These are phyloP conservation scores for Cataglyphis hispanica DNA, from an alignment of 1,140 invertebrate species.

Conservation along the genomic window DNA sequence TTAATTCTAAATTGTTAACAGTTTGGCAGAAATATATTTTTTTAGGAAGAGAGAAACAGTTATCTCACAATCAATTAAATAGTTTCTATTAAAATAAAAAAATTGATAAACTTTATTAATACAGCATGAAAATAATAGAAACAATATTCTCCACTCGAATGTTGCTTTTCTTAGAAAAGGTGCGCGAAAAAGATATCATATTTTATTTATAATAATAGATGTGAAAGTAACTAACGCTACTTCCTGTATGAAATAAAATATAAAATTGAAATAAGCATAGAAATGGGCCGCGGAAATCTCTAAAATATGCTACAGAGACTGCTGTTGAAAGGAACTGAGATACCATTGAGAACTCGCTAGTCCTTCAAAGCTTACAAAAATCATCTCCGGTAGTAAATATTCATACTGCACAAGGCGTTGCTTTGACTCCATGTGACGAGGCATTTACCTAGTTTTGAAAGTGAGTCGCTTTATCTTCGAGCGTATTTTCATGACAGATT, in stretches of 20 bases:
- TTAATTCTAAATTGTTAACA: slow-evolving; percentile 2
- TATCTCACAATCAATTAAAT: neutral
- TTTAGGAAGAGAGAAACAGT: neutral
- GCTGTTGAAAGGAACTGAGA: slow-evolving; percentile 43
- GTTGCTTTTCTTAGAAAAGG: neutral
- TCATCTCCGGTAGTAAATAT: slow-evolving; percentile 54
- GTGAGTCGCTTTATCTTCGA: slow-evolving; percentile 58
- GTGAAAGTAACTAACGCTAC: slow-evolving; percentile 6
- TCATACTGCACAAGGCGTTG: slow-evolving; percentile 46
- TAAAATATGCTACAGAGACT: slow-evolving; percentile 11
- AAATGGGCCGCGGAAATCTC: slow-evolving; percentile 37
- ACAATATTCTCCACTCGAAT: neutral
- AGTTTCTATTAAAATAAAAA: neutral
- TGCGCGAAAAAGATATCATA: neutral
- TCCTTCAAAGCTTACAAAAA: slow-evolving; percentile 41
- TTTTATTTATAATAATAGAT: slow-evolving; percentile 20
- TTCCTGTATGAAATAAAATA: slow-evolving; percentile 20
- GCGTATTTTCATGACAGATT: slow-evolving; percentile 53
- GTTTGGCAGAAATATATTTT: neutral
- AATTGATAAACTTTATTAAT: neutral
- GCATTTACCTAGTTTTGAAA: slow-evolving; percentile 56
- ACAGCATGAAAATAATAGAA: neutral
- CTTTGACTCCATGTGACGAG: slow-evolving; percentile 49
- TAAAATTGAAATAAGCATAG: slow-evolving; percentile 28
- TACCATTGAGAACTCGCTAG: slow-evolving; percentile 37